Percentiles rank a stretch among this genome's conserved stretches.
Conservation (phyloP, 2,888 invertebrate species). For the Trachelus stipa region DNA sequence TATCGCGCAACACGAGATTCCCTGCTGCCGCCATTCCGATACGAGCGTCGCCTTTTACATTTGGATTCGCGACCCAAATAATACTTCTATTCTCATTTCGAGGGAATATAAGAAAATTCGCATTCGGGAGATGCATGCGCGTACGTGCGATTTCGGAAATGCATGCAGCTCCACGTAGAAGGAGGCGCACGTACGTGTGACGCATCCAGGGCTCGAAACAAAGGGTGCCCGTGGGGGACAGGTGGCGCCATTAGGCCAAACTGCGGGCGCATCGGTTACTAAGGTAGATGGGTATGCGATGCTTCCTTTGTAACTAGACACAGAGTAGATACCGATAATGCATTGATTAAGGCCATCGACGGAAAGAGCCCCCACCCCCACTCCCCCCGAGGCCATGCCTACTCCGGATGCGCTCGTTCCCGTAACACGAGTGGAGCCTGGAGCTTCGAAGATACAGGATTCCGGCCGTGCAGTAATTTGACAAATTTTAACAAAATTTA, state of each 20-base stretch:
- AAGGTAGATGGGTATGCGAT: background rate
- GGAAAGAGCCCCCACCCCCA: no score
- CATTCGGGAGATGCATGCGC: no score
- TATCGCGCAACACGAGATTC: conserved; percentile 2
- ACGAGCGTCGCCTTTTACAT: background rate
- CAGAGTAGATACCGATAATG: conserved; percentile 27
- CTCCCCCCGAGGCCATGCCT: no score
- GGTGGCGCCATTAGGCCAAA: background rate
- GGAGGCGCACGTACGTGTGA: background rate
- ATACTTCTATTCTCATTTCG: background rate
- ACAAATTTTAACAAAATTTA: background rate
- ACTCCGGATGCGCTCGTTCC: background rate
- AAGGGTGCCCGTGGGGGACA: background rate
- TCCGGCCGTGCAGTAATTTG: no score
- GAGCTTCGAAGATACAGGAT: no score
- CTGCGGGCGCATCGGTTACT: background rate
- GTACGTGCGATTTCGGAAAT: no score
- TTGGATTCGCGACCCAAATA: background rate
- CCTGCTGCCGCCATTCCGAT: background rate
- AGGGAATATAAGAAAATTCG: no score
- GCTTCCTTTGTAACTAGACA: background rate
- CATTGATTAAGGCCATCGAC: conserved; percentile 29
- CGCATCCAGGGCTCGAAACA: background rate
- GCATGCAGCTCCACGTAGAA: no score
- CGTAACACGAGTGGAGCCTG: background rate